Percentiles rank a stretch among this genome's conserved stretches.
Conservation (phyloP, 2,888 invertebrate species). For the Phasia obesa region DNA sequence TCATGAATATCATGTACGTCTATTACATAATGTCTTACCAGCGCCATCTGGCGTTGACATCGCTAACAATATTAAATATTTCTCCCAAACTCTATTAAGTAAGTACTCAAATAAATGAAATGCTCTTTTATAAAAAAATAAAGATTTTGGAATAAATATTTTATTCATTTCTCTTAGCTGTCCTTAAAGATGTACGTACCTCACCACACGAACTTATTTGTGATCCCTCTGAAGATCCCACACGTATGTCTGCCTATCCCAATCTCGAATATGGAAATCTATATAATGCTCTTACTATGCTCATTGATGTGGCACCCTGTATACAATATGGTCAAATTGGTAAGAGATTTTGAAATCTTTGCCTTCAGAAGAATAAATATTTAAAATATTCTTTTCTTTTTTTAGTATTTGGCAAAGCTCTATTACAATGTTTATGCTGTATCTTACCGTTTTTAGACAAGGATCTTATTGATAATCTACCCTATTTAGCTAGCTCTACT, state of each 20-base stretch:
- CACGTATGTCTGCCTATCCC: slow-evolving; percentile 95
- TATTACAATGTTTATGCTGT: slow-evolving; percentile 96
- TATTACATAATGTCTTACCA: slow-evolving; percentile 95
- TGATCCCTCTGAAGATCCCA: slow-evolving; percentile 92
- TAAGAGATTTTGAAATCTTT: too few species aligned
- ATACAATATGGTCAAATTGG: slow-evolving; percentile 94
- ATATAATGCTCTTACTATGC: slow-evolving; percentile 91
- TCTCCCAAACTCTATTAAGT: slow-evolving; percentile 98
- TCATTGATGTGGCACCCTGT: slow-evolving; percentile 95
- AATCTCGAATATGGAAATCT: slow-evolving; percentile 98
- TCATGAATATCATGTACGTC: slow-evolving; percentile 96
- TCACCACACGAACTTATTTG: slow-evolving; percentile 96
- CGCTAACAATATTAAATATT: slow-evolving; percentile 98
- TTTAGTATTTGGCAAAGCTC: slow-evolving; percentile 94
- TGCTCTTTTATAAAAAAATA: too few species aligned
- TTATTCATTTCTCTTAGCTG: slow-evolving; percentile 85
- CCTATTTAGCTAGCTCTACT: slow-evolving; percentile 96
- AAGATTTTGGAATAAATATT: too few species aligned
- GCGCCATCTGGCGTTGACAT: slow-evolving; percentile 97
- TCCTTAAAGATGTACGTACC: slow-evolving; percentile 97
- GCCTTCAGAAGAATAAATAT: not conserved
- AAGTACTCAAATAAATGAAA: slow-evolving; percentile 83
- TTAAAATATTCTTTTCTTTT: not conserved
- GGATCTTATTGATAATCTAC: slow-evolving; percentile 96
- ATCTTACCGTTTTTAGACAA: slow-evolving; percentile 97